Percentiles rank a stretch among this genome's conserved stretches.
Evolutionary conservation across 2,113 vertebrate genomes (phyloP).

Genomic region (Cyanocitta stelleri): DNA sequence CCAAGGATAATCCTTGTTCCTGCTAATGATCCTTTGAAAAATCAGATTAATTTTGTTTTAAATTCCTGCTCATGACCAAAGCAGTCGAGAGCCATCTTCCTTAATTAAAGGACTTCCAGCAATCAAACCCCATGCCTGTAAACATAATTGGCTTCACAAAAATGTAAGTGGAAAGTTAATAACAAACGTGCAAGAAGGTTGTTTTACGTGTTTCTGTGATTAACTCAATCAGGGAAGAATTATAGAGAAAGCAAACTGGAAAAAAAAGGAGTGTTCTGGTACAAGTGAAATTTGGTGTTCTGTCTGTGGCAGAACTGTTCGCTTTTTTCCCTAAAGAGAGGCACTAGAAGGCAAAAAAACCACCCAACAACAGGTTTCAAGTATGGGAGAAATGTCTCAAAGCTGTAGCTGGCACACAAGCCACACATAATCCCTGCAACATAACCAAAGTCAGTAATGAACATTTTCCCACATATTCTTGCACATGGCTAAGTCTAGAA

Average conservation of each 20-base stretch:
- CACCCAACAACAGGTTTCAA: neutral
- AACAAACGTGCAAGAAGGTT: neutral
- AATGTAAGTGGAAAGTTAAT: neutral
- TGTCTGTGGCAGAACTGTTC: neutral
- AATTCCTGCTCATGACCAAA: neutral
- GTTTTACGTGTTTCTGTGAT: neutral
- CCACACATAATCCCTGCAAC: neutral
- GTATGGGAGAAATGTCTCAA: neutral
- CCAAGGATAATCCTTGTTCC: neutral
- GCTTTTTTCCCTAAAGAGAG: neutral
- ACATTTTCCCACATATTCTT: neutral
- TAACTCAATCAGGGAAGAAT: neutral
- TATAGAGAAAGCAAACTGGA: neutral
- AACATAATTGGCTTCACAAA: neutral
- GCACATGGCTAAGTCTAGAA: neutral
- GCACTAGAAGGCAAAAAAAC: neutral
- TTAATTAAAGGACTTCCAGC: neutral
- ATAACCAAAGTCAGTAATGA: neutral
- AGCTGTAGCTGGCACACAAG: neutral
- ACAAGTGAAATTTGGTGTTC: neutral
- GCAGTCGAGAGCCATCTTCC: neutral
- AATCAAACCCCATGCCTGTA: neutral
- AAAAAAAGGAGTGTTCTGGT: neutral
- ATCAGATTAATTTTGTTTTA: conserved; percentile 9
- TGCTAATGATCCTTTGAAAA: neutral